These are phyloP conservation scores for Oryzias celebensis DNA, from an alignment of 2,113 vertebrate species.

Conservation along the genomic window DNA sequence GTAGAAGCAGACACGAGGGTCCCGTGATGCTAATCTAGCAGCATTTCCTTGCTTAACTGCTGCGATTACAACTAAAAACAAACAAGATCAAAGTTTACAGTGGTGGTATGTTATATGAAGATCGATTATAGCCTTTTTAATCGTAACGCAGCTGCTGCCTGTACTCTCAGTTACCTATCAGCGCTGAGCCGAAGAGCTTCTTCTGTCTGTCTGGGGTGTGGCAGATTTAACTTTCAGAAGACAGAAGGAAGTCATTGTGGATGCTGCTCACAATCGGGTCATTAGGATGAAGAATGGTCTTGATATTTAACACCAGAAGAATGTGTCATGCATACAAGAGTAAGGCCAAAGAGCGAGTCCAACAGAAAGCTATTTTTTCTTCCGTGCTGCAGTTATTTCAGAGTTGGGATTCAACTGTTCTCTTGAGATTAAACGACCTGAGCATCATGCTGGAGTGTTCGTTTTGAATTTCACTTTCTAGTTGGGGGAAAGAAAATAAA, in stretches of 20 bases:
- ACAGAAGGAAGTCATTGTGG: slow-evolving; percentile 59
- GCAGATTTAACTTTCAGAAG: slow-evolving; percentile 59
- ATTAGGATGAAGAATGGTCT: slow-evolving; percentile 75
- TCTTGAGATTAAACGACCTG: slow-evolving; percentile 6
- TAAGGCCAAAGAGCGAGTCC: slow-evolving; percentile 35
- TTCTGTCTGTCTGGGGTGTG: slow-evolving; percentile 17
- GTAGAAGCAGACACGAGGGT: slow-evolving; percentile 24
- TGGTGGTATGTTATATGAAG: slow-evolving; percentile 17
- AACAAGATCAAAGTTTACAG: slow-evolving; percentile 34
- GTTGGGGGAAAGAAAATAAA: background rate
- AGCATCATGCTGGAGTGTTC: slow-evolving; percentile 11
- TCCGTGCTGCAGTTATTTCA: slow-evolving; percentile 41
- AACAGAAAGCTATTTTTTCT: slow-evolving; percentile 29
- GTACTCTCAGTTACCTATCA: slow-evolving; percentile 41
- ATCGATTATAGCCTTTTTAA: slow-evolving; percentile 41
- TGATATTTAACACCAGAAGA: slow-evolving; percentile 74
- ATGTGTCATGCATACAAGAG: slow-evolving; percentile 57
- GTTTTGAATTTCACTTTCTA: slow-evolving; percentile 42
- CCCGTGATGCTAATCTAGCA: slow-evolving; percentile 12
- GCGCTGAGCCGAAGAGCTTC: slow-evolving; percentile 5
- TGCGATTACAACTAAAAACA: slow-evolving; percentile 19
- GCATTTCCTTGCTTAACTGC: slow-evolving; percentile 53
- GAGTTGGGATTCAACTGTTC: slow-evolving; percentile 21
- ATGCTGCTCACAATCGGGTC: slow-evolving; percentile 60
- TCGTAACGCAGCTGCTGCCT: slow-evolving; percentile 29